Conservation (phyloP, 1,140 invertebrate species). For the Tyrophagus putrescentiae region DNA sequence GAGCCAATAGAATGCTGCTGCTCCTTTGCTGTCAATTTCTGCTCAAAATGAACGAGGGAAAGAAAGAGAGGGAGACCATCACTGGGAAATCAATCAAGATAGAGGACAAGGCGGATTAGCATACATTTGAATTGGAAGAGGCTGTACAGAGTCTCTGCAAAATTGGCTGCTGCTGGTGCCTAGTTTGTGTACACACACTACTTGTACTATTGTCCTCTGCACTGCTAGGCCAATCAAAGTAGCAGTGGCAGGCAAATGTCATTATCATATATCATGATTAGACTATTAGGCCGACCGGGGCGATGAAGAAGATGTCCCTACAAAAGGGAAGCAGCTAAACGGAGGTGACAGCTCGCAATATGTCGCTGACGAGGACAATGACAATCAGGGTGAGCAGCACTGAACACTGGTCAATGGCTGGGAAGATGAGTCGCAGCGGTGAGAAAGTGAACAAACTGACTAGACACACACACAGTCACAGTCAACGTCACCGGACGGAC, state of each 20-base stretch:
- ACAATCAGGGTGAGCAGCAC: no score
- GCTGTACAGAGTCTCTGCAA: not conserved
- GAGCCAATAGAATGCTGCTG: no score
- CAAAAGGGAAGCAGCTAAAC: not conserved
- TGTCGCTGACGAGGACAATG: not conserved
- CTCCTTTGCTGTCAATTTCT: not conserved
- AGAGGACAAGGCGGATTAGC: slow-evolving; percentile 1
- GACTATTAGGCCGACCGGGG: slow-evolving; percentile 12
- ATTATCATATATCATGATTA: slow-evolving; percentile 16
- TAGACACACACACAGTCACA: not conserved
- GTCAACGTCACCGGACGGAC: slow-evolving; percentile 7
- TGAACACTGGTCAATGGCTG: no score
- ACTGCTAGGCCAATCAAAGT: no score
- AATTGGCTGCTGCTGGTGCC: no score
- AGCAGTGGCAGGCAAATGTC: not conserved
- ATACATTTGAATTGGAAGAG: not conserved
- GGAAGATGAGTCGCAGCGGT: not conserved
- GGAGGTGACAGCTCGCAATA: slow-evolving; percentile 3
- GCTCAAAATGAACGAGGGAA: not conserved
- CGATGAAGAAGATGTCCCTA: slow-evolving; percentile 13
- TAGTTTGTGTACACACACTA: no score
- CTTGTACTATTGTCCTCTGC: no score
- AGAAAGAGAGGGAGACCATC: not conserved
- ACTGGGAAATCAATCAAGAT: no score
- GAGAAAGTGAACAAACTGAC: not conserved